These are phyloP conservation scores for Hippocampus barbouri DNA, from an alignment of 2,113 vertebrate species.

Conservation along the genomic window DNA sequence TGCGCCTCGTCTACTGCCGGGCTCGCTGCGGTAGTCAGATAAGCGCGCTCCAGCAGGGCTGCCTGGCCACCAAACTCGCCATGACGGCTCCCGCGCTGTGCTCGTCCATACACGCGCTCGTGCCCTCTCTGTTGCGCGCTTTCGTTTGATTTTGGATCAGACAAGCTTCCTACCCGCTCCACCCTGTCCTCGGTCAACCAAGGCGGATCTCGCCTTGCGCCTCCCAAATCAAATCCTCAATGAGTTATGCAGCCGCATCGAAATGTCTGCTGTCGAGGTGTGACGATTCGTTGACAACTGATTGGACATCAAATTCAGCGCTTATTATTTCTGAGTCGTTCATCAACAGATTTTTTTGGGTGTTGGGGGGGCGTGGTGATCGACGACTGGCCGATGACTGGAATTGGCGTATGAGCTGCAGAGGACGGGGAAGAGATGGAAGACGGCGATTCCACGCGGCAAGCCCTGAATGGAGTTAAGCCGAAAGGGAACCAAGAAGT, in stretches of 20 bases:
- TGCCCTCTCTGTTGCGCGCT: conserved; percentile 17
- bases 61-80: conserved; percentile 44
- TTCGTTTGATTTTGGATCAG: background rate
- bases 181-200: background rate
- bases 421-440: too few relatives aligned
- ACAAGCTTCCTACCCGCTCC: background rate
- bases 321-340: too few relatives aligned
- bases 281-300: too few relatives aligned
- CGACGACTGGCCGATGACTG: too few relatives aligned
- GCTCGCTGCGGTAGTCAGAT: conserved; percentile 47
- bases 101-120: conserved; percentile 12
- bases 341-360: too few relatives aligned
- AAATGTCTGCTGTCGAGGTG: background rate
- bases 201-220: background rate
- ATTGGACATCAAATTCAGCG: too few relatives aligned
- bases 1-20: conserved; percentile 7
- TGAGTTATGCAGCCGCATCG: background rate
- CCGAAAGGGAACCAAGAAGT: too few relatives aligned
- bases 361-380: too few relatives aligned
- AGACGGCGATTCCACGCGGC: too few relatives aligned
- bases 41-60: conserved; percentile 52
- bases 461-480: too few relatives aligned
- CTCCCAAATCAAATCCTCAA: background rate
- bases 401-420: too few relatives aligned
- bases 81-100: conserved; percentile 51